A percentile compares a stretch with the other conserved stretches of the same genome.
phyloP scores from a whole-genome alignment of 2,888 invertebrate species.

The Habroteleia sp. region DNA sequence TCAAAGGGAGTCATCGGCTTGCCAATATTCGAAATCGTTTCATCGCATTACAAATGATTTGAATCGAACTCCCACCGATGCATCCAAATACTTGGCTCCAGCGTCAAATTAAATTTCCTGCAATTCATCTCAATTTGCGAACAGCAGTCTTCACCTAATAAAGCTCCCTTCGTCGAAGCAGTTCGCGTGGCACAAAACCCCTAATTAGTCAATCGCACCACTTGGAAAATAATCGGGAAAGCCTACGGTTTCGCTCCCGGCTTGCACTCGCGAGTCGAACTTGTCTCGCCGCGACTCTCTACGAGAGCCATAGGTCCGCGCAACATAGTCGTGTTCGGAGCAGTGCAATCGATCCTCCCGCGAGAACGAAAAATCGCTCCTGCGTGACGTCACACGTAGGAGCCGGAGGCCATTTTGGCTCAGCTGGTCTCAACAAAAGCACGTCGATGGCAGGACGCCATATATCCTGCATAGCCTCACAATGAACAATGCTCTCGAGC shows the following conservation, averaged over 20 bases:
- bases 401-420: constrained; percentile 79
- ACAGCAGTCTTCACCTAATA: constrained; percentile 4
- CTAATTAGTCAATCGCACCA: constrained; percentile 6
- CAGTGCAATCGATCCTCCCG: constrained; percentile 66
- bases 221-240: constrained; percentile 1
- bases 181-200: not conserved
- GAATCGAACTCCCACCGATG: no score
- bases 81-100: not conserved
- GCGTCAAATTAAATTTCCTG: not conserved
- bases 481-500: constrained; percentile 72
- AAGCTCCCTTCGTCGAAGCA: not conserved
- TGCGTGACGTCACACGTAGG: constrained; percentile 72
- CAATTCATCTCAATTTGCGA: not conserved
- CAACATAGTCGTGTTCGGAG: constrained; percentile 16
- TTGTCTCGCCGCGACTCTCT: not conserved
- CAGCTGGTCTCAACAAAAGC: constrained; percentile 78
- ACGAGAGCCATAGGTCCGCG: not conserved
- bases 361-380: constrained; percentile 62
- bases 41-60: no score
- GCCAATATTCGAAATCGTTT: no score
- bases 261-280: not conserved
- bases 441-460: constrained; percentile 75
- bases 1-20: no score
- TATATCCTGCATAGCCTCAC: constrained; percentile 73
- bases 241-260: not conserved